These are phyloP conservation scores for Ecliptopera silaceata DNA, from an alignment of 2,888 invertebrate genomes.

Conservation along the genomic window DNA sequence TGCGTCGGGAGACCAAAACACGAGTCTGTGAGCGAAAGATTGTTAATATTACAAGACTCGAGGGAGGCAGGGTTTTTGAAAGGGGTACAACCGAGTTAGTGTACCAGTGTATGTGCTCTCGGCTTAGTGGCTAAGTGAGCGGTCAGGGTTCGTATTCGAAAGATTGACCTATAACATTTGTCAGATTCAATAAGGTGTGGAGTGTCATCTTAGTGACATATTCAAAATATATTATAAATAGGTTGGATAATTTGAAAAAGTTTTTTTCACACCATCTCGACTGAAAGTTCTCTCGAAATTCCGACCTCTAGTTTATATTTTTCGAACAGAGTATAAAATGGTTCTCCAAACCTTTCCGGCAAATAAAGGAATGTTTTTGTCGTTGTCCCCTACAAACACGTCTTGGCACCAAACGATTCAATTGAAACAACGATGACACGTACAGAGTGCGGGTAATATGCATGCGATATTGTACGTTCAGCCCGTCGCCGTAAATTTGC, in stretches of 20 bases:
- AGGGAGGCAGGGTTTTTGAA: not conserved
- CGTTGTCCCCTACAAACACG: not conserved
- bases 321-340: not conserved
- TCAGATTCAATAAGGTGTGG: too few species aligned
- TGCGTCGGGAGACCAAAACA: conserved; percentile 23
- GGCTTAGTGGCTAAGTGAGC: too few species aligned
- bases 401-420: not conserved
- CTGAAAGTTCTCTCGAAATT: too few species aligned
- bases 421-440: conserved; percentile 17
- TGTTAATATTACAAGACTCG: conserved; percentile 5
- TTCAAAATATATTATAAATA: too few species aligned
- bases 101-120: too few species aligned
- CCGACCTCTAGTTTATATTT: not conserved
- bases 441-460: conserved; percentile 11
- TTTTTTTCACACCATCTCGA: too few species aligned
- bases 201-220: too few species aligned
- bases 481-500: conserved; percentile 32
- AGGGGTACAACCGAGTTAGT: not conserved
- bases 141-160: too few species aligned
- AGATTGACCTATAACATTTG: too few species aligned
- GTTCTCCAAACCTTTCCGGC: not conserved
- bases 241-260: too few species aligned
- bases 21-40: conserved; percentile 10
- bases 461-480: conserved; percentile 16
- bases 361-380: not conserved